These are phyloP conservation scores for Bos javanicus DNA, from an alignment of 2,113 vertebrate genomes.

Conservation along the genomic window DNA sequence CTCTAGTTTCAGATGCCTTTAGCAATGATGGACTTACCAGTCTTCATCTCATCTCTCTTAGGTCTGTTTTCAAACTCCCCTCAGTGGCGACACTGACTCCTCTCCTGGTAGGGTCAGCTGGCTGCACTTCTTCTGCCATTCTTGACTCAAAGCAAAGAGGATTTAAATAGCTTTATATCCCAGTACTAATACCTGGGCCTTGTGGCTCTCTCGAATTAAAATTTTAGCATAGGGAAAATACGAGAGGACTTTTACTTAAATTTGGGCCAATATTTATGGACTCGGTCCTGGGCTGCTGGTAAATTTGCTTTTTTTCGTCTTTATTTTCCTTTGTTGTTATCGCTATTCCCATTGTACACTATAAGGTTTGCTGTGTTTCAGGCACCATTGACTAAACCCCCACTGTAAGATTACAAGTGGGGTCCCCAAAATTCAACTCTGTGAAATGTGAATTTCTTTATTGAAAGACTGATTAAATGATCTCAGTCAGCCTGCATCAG, in stretches of 20 bases:
- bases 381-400: neutral
- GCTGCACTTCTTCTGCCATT: neutral
- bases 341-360: neutral
- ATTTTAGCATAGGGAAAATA: neutral
- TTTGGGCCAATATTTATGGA: neutral
- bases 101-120: neutral
- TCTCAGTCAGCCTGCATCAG: neutral
- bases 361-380: neutral
- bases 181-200: neutral
- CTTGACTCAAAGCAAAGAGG: conserved; percentile 1
- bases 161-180: neutral
- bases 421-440: neutral
- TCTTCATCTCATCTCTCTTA: conserved; percentile 6
- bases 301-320: neutral
- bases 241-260: neutral
- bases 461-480: neutral
- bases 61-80: neutral
- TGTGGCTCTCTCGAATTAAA: neutral
- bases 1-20: conserved; percentile 17
- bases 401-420: neutral
- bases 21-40: neutral
- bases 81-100: neutral
- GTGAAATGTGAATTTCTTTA: neutral
- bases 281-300: neutral
- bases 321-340: neutral